Base-by-base conservation (phyloP, 1,140 invertebrate genomes). In the Pseudomyrmex flavicornis region DNA sequence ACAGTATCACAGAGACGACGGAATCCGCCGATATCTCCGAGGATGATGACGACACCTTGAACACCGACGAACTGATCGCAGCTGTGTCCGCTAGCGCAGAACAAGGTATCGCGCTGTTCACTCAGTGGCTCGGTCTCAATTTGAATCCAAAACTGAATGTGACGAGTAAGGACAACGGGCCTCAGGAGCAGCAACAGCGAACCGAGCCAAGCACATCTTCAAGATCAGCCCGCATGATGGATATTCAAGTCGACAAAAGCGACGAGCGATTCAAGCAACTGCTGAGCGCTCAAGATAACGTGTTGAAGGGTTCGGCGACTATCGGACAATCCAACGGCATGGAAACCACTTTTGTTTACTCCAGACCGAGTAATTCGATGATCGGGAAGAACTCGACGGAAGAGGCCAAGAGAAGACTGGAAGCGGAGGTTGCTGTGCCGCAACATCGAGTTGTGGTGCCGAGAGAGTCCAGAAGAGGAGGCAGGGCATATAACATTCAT, bases 51-150 rank as follows among this genome's bases (percentile, higher is more conserved):
- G 91, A 92, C 13, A 86, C 89, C 0, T 63, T 94, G 5, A 94
- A 93, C 77, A 93, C 95, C 9, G 95, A 95, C 12, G 94, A 94
- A 46, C 65, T 95, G 13, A 93, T 95, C 70, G 95, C 94, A 1
- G 95, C 94, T 0, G 95, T 95, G 1, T 95, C 95, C 10, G 94
- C 95, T 9, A 94, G 94, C 59, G 95, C 95, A 2, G 94, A 95
- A 63, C 93, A 95, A 44, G 94, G 95, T 0, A 94, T 95, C 59
- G 95, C 94, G 13, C 88, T 95, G 15, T 95, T 95, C 74, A 95
- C 92, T 0, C 94, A 94, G 69, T 94, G 95, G 91, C 85, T 95
- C 7, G 94, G 94, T 8, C 75, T 95, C 0, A 94, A 92, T 73
- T 58, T 94, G 12, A 90, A 90, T n/a, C 91, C 93, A 8, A 92